phyloP scores from a whole-genome alignment of 2,797 vertebrate species.

The Mus spretus region DNA sequence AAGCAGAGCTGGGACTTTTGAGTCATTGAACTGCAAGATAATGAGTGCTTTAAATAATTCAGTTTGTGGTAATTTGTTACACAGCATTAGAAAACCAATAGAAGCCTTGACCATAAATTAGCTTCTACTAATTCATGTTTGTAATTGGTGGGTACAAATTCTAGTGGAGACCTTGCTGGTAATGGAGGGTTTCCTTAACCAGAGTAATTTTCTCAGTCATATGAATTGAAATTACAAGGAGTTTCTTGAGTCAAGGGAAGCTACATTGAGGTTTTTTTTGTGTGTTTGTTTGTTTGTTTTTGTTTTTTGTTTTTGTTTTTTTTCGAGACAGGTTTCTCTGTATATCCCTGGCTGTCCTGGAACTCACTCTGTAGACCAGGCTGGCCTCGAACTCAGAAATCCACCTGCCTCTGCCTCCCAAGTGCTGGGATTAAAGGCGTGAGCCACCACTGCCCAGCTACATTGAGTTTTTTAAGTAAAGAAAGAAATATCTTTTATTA shows the following conservation, averaged over 20 bases:
- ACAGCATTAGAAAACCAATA: conserved; percentile 8
- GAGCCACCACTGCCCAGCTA: no score
- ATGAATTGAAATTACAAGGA: conserved; percentile 13
- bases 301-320: no score
- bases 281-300: no score
- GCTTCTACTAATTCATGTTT: neutral
- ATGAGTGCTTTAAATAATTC: neutral
- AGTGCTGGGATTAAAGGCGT: no score
- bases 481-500: neutral
- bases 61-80: neutral
- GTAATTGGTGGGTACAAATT: neutral
- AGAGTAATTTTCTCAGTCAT: conserved; percentile 11
- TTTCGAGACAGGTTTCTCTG: no score
- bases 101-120: neutral
- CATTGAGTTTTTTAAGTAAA: neutral
- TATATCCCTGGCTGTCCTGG: no score
- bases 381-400: no score
- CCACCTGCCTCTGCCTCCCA: no score
- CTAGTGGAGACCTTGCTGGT: neutral
- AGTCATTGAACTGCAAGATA: neutral
- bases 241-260: neutral
- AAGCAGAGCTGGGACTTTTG: neutral
- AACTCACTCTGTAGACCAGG: no score
- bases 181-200: neutral
- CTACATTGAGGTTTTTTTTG: neutral